Conservation (phyloP, 2,888 invertebrate genomes). For the Pyrrhia umbra region DNA sequence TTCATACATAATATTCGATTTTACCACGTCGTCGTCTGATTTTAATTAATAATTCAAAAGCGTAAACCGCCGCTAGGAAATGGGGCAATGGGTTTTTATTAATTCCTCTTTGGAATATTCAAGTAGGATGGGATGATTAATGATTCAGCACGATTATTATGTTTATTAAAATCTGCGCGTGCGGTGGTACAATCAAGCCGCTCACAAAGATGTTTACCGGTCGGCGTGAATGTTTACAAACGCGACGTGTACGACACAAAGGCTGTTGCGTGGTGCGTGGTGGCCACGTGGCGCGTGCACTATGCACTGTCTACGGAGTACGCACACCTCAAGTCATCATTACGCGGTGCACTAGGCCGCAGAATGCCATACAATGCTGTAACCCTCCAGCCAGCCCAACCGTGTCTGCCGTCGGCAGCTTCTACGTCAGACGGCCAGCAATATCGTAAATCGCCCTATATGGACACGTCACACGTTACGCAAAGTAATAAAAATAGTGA, state of each 20-base stretch:
- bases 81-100: conserved; percentile 77
- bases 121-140: conserved; percentile 67
- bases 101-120: conserved; percentile 72
- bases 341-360: conserved; percentile 25
- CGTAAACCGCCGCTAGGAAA: conserved; percentile 72
- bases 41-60: conserved; percentile 84
- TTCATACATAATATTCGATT: conserved; percentile 66
- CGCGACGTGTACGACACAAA: conserved; percentile 64
- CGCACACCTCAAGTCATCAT: conserved; percentile 34
- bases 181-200: conserved; percentile 62
- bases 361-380: conserved; percentile 34
- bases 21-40: conserved; percentile 73
- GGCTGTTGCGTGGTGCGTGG: conserved; percentile 40
- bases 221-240: conserved; percentile 77
- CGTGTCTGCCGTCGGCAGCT: conserved; percentile 35
- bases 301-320: conserved; percentile 41
- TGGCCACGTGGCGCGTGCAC: conserved; percentile 57
- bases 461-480: conserved; percentile 57
- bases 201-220: conserved; percentile 78
- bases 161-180: conserved; percentile 72
- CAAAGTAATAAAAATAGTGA: conserved; percentile 52
- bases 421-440: conserved; percentile 58
- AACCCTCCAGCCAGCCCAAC: conserved; percentile 22
- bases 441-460: conserved; percentile 44
- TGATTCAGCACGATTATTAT: conserved; percentile 66